Percentiles rank a stretch among this genome's conserved stretches.
Evolutionary conservation across 2,888 invertebrate genomes (phyloP).

Genomic region (Lithosia quadra): DNA sequence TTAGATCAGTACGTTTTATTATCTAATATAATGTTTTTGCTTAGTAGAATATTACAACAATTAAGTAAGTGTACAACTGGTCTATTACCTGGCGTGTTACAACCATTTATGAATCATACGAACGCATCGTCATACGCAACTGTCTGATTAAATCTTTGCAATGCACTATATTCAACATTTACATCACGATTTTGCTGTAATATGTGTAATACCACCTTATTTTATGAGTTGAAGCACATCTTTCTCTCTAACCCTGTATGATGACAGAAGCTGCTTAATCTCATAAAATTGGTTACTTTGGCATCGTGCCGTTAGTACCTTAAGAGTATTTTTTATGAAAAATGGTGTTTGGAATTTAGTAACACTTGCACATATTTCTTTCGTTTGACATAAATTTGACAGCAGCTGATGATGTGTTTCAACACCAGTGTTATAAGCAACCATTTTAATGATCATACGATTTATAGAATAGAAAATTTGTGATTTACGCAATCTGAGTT

Average conservation of each 20-base stretch:
- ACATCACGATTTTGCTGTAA: conserved; percentile 33
- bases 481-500: background rate
- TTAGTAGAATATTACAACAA: background rate
- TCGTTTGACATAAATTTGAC: background rate
- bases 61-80: background rate
- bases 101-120: conserved; percentile 19
- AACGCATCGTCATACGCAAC: conserved; percentile 37
- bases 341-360: background rate
- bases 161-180: conserved; percentile 37
- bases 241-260: conserved; percentile 32
- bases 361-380: background rate
- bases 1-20: background rate
- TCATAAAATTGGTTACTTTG: conserved; percentile 34
- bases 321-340: background rate
- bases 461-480: background rate
- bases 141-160: conserved; percentile 36
- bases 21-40: conserved; percentile 8
- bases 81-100: conserved; percentile 30
- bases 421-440: background rate
- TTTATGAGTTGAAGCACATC: conserved; percentile 38
- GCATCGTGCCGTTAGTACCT: conserved; percentile 18
- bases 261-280: conserved; percentile 39
- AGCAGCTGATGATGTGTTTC: background rate
- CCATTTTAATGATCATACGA: background rate
- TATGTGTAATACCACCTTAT: conserved; percentile 24